These are phyloP conservation scores for Furcula furcula DNA, from an alignment of 2,888 invertebrate genomes.

Conservation along the genomic window DNA sequence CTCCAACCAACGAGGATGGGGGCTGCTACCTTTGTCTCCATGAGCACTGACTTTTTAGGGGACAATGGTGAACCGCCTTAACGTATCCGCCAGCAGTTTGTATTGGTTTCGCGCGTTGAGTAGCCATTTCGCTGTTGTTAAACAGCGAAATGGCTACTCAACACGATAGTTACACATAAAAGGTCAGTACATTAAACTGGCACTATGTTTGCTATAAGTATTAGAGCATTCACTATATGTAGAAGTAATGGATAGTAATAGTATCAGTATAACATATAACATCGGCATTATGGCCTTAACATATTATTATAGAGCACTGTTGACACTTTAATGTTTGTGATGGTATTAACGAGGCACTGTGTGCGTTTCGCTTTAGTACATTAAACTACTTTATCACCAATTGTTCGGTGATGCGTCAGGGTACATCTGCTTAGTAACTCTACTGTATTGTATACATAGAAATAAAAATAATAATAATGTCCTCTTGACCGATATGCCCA, in stretches of 20 bases:
- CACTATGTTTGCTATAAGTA: slow-evolving; percentile 40
- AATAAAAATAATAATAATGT: too few relatives aligned
- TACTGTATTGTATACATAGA: too few relatives aligned
- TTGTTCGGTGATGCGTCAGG: not conserved
- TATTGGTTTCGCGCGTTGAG: too few relatives aligned
- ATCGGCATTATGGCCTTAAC: slow-evolving; percentile 8
- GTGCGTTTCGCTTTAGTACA: not conserved
- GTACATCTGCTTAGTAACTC: not conserved
- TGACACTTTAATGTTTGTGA: slow-evolving; percentile 5
- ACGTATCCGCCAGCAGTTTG: too few relatives aligned
- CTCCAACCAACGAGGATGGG: too few relatives aligned
- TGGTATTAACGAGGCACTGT: not conserved
- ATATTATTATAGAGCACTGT: slow-evolving; percentile 8
- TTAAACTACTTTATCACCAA: not conserved
- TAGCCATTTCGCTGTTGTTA: too few relatives aligned
- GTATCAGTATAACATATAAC: slow-evolving; percentile 10
- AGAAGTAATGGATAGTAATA: slow-evolving; percentile 17
- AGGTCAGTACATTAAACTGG: slow-evolving; percentile 33
- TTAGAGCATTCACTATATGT: slow-evolving; percentile 22
- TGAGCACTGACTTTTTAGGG: too few relatives aligned
- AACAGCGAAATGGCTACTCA: slow-evolving; percentile 43
- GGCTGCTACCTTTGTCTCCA: too few relatives aligned
- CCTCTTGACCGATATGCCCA: too few relatives aligned
- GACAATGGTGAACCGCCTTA: too few relatives aligned
- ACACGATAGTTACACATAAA: slow-evolving; percentile 43